Conservation (phyloP, 1,140 invertebrate genomes). For the Chironomus tepperi region DNA sequence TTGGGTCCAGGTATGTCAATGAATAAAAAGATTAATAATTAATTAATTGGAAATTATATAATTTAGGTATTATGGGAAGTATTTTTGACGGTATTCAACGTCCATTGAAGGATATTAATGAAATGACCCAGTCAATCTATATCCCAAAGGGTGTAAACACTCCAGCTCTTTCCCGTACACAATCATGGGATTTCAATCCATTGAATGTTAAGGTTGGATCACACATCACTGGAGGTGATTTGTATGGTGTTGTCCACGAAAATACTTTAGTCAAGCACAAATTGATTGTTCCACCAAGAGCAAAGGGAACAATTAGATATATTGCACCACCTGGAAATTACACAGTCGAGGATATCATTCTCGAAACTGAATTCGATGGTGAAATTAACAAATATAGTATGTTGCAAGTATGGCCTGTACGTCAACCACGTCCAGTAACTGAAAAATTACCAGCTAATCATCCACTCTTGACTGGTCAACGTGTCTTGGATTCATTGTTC, state of each 20-base stretch:
- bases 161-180: conserved; percentile 73
- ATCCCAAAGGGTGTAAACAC: conserved; percentile 98
- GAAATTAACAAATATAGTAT: conserved; percentile 85
- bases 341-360: conserved; percentile 85
- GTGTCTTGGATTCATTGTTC: conserved; percentile 96
- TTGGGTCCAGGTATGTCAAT: conserved; percentile 90
- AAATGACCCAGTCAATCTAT: conserved; percentile 92
- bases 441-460: conserved; percentile 98
- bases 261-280: conserved; percentile 96
- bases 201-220: conserved; percentile 79
- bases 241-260: conserved; percentile 93
- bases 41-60: background rate
- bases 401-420: conserved; percentile 96
- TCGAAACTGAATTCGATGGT: conserved; percentile 98
- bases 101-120: conserved; percentile 92
- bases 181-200: conserved; percentile 90
- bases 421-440: conserved; percentile 89
- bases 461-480: conserved; percentile 94
- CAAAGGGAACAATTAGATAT: conserved; percentile 92
- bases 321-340: conserved; percentile 93
- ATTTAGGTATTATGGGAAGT: conserved; percentile 74
- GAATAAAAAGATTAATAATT: conserved; percentile 47
- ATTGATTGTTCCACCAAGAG: conserved; percentile 87
- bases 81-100: conserved; percentile 99
- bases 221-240: conserved; percentile 96